Percentiles rank a stretch among this genome's conserved stretches.
phyloP scores from a whole-genome alignment of 2,797 vertebrate species.

The Microchirus variegatus region DNA sequence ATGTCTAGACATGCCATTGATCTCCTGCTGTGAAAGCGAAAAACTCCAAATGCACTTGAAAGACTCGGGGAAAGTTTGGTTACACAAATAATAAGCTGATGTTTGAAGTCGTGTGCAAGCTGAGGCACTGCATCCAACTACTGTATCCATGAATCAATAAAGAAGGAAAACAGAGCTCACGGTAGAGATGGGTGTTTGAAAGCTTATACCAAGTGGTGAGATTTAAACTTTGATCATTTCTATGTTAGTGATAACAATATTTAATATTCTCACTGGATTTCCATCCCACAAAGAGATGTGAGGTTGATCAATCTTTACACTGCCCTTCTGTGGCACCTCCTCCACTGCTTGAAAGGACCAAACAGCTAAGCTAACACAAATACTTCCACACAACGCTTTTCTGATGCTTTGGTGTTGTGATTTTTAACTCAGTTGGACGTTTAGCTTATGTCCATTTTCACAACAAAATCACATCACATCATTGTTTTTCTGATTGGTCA shows the following conservation, averaged over 20 bases:
- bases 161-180: not conserved
- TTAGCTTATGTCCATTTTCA: no score
- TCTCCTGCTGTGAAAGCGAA: constrained; percentile 37
- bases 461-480: no score
- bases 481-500: no score
- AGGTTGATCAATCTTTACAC: no score
- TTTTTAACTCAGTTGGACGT: no score
- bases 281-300: no score
- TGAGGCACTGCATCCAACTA: not conserved
- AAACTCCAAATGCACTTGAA: constrained; percentile 21
- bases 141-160: constrained; percentile 17
- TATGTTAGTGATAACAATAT: not conserved
- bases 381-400: no score
- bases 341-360: no score
- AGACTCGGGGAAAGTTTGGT: constrained; percentile 9
- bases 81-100: constrained; percentile 4
- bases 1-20: constrained; percentile 51
- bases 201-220: not conserved
- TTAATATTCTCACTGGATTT: not conserved
- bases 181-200: not conserved
- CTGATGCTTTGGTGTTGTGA: no score
- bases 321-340: no score
- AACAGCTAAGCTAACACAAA: no score
- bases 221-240: constrained; percentile 3
- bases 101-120: constrained; percentile 12